Base-by-base conservation (phyloP, 2,888 invertebrate species). In the Sericinus montela region DNA sequence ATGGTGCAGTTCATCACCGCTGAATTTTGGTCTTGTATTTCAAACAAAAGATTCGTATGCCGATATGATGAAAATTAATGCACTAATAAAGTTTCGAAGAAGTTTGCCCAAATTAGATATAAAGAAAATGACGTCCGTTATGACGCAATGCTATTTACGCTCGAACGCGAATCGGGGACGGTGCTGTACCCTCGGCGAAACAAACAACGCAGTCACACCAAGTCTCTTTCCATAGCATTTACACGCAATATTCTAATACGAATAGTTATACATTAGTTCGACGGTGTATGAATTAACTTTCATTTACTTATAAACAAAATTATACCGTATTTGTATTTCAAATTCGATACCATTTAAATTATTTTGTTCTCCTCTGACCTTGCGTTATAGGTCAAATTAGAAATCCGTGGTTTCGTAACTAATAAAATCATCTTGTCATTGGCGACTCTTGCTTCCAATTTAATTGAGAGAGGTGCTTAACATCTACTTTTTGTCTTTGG, bases 101-200 rank as follows among this genome's bases (percentile, higher is more conserved):
- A n/a, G n/a, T n/a, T 35, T 36, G 13, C 13, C 40, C 38, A 52
- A 55, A 52, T 51, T 45, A 45, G 43, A 54, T 50, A 59, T 46
- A 52, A 62, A 55, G 56, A 61, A 63, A 59, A 61, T 58, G 56
- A 60, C 57, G 61, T 56, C 59, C 57, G 60, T 48, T 45, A 53
- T 77, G 69, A 70, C 58, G 76, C 65, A 76, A 76, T 46, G 50
- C 34, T 38, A 52, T 55, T 62, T 55, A 63, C 60, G 65, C 58
- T 63, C 58, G 57, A 62, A 48, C 56, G 57, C 56, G 55, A 61
- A 62, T 65, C 50, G 62, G 58, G 60, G 58, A 58, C 63, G 54
- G 45, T 39, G n/a, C n/a, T n/a, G 53, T 52, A 53, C 42, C 42
- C 25, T 28, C 45, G 38, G 15, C 42, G 32, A 41, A 45, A 36